A percentile compares a stretch with the other conserved stretches of the same genome.
phyloP scores from a whole-genome alignment of 2,113 vertebrate species.

The Microtus pennsylvanicus region DNA sequence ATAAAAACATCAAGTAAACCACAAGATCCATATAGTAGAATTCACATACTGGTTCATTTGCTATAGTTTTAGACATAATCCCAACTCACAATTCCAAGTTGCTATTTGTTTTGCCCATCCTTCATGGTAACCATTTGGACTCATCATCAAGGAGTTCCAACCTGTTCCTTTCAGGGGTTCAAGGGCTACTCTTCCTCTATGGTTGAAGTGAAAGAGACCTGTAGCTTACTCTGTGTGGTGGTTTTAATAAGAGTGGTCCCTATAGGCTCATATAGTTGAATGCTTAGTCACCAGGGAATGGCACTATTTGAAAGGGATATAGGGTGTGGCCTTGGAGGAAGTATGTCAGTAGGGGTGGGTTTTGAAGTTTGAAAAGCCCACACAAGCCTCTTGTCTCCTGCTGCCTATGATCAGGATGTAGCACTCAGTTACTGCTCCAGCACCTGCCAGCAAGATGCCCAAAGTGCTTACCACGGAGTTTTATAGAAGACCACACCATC shows the following conservation, averaged over 20 bases:
- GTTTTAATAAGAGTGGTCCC: not conserved
- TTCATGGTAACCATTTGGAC: not conserved
- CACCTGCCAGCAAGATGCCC: not conserved
- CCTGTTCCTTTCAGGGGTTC: not conserved
- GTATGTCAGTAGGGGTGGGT: not conserved
- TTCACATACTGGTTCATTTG: not conserved
- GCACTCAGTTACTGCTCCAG: not conserved
- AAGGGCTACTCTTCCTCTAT: not conserved
- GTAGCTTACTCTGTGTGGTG: not conserved
- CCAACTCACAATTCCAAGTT: not conserved
- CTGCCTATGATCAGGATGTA: not conserved
- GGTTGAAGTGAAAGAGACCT: not conserved
- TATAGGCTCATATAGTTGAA: not conserved
- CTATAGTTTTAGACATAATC: constrained; percentile 23
- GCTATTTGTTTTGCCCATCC: not conserved
- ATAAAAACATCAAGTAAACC: not conserved
- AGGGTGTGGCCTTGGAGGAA: not conserved
- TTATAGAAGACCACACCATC: not conserved
- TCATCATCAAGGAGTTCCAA: not conserved
- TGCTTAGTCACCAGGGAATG: not conserved
- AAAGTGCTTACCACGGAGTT: not conserved
- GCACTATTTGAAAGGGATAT: not conserved
- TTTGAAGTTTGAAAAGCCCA: not conserved
- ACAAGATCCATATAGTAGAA: not conserved
- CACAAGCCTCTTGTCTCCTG: not conserved